Conservation (phyloP, 2,797 vertebrate species). For the Cygnus olor region DNA sequence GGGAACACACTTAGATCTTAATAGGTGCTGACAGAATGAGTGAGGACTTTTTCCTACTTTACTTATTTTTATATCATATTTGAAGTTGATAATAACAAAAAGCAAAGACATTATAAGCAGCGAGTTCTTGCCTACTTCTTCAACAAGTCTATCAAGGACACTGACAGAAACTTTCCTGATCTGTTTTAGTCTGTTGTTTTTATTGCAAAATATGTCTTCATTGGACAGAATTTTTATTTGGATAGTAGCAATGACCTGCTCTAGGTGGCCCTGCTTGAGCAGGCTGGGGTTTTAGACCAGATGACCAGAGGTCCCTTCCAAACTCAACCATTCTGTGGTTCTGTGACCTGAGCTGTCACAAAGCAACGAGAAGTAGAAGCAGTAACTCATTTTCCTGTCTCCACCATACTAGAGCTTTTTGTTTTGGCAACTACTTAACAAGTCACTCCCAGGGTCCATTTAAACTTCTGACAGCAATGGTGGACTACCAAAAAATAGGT, state of each 20-base stretch:
- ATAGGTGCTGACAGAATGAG: neutral
- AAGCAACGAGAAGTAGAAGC: neutral
- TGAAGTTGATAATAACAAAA: neutral
- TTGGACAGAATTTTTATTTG: neutral
- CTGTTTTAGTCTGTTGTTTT: neutral
- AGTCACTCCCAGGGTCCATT: neutral
- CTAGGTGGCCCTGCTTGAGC: too few relatives aligned
- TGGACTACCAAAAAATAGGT: slow-evolving; percentile 3
- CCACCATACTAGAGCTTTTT: neutral
- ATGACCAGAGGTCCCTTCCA: too few relatives aligned
- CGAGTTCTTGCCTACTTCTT: neutral
- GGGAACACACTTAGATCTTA: neutral
- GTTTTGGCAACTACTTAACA: neutral
- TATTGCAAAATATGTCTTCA: neutral
- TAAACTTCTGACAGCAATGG: neutral
- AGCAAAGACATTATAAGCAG: neutral
- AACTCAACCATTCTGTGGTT: too few relatives aligned
- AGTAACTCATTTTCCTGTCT: neutral
- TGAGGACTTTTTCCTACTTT: neutral
- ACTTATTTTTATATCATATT: neutral
- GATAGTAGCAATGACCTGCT: neutral
- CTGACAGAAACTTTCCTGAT: neutral
- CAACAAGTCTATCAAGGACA: neutral
- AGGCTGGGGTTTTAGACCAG: too few relatives aligned
- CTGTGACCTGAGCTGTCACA: too few relatives aligned